phyloP scores from a whole-genome alignment of 2,888 invertebrate genomes.

The Tupiocoris notatus region DNA sequence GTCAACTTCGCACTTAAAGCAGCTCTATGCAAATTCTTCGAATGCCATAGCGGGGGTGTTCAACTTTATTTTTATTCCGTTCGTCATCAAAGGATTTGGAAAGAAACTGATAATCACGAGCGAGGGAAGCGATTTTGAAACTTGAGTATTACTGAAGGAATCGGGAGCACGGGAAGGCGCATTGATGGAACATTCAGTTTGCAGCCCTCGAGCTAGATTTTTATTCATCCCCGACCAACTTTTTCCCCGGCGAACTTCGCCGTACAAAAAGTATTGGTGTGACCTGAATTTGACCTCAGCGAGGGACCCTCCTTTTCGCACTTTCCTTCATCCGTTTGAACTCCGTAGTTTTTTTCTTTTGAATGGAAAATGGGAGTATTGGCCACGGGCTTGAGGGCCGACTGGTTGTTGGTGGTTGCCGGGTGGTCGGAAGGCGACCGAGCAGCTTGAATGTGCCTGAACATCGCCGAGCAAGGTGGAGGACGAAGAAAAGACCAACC shows the following conservation, averaged over 20 bases:
- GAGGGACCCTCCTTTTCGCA: constrained; percentile 1
- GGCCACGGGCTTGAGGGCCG: constrained; percentile 20
- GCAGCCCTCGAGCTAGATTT: constrained; percentile 25
- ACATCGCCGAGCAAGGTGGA: constrained; percentile 12
- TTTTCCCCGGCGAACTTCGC: constrained; percentile 7
- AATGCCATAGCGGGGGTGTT: too few relatives aligned
- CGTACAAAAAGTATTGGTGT: constrained; percentile 31
- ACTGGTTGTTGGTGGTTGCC: too few relatives aligned
- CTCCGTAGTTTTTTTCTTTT: constrained; percentile 11
- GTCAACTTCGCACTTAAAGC: too few relatives aligned
- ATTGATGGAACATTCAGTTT: constrained; percentile 30
- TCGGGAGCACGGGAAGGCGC: background rate
- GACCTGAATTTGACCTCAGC: constrained; percentile 38
- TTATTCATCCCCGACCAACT: constrained; percentile 37
- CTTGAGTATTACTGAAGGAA: background rate
- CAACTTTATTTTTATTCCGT: too few relatives aligned
- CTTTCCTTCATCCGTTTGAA: constrained; percentile 26
- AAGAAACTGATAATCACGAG: constrained; percentile 25
- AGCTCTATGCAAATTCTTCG: too few relatives aligned
- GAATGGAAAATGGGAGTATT: constrained; percentile 27
- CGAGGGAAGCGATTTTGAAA: background rate
- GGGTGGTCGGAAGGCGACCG: background rate
- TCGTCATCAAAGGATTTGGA: constrained; percentile 14
- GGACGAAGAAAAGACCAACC: constrained; percentile 35
- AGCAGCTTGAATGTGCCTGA: background rate